Evolutionary conservation across 2,113 vertebrate species (phyloP), one percentile per base, ranked within the genome.

Genomic region (Alethe castanea): DNA sequence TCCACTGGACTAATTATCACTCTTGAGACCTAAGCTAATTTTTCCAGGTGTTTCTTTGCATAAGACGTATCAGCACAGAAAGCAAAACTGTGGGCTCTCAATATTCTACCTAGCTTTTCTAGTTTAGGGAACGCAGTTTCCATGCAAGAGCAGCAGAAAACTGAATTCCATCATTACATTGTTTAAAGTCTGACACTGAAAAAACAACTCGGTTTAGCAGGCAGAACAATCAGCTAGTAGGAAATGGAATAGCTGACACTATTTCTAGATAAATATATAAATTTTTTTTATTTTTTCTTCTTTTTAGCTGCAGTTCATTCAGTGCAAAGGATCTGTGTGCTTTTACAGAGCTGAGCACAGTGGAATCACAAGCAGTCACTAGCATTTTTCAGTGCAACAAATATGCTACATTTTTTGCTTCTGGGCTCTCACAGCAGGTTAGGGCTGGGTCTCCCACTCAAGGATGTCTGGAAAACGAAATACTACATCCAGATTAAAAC

Each of bases 1-100:
- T 95, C 85, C 94, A 65, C 70, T 72, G 53, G 57, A 72, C 66
- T 92, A 96, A 96, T 94, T 85, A 87, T 25, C 78, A 91, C 61
- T 44, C 53, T 36, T 60, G 24, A 88, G 62, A 72, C 50, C 31
- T 67, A 87, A 88, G 42, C 48, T 89, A 60, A 22, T 69, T 95
- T 92, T 94, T 90, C 28, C 57, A 93, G 53, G 57, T 61, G 47
- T 87, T 72, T 88, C 48, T 79, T 86, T 67, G 61, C 12, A 2
- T 45, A 66, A 91, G 52, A 42, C 26, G 5, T 53, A 67, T n/a
- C n/a, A 81, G 65, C 26, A 76, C 22, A 42, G 31, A 78, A 67
- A 69, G 45, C 16, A 87, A 64, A 72, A 53, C 45, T 45, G 24
- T 28, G 22, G 23, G 19, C 4, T 84, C 56, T 17, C 40, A 40